These are phyloP conservation scores for Caenorhabditis sp. DNA, from an alignment of 2,888 invertebrate species.

Conservation along the genomic window DNA sequence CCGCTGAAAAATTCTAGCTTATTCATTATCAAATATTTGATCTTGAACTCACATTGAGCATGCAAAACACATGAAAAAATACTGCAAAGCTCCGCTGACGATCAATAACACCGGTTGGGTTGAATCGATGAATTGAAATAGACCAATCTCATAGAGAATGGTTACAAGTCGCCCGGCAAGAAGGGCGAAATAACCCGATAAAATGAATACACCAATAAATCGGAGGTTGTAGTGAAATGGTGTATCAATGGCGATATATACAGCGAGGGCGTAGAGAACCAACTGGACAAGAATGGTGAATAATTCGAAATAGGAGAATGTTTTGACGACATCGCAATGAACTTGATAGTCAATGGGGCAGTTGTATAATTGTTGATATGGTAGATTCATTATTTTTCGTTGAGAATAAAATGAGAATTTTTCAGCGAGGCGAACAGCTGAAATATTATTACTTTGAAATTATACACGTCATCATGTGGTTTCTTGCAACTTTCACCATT, in stretches of 20 bases:
- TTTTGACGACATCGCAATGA: constrained; percentile 18
- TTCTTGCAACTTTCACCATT: no score
- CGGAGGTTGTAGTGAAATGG: constrained; percentile 31
- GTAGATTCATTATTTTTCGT: constrained; percentile 35
- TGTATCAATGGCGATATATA: constrained; percentile 21
- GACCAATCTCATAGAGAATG: constrained; percentile 24
- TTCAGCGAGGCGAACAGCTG: neutral
- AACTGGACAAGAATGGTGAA: constrained; percentile 20
- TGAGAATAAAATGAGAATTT: neutral
- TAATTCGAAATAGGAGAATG: constrained; percentile 18
- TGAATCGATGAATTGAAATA: constrained; percentile 8
- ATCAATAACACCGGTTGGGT: neutral
- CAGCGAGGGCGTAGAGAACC: constrained; percentile 7
- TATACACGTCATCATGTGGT: no score
- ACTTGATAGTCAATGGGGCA: constrained; percentile 13
- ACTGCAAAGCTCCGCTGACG: constrained; percentile 16
- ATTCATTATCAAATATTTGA: neutral
- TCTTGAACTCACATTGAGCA: constrained; percentile 34
- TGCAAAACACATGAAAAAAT: constrained; percentile 33
- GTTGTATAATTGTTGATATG: constrained; percentile 14
- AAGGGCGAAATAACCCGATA: constrained; percentile 18
- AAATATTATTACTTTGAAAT: neutral
- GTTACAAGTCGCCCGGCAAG: constrained; percentile 25
- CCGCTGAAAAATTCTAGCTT: constrained; percentile 15
- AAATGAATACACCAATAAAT: constrained; percentile 22